phyloP scores from a whole-genome alignment of 2,797 vertebrate species.

The Limnodromus scolopaceus region DNA sequence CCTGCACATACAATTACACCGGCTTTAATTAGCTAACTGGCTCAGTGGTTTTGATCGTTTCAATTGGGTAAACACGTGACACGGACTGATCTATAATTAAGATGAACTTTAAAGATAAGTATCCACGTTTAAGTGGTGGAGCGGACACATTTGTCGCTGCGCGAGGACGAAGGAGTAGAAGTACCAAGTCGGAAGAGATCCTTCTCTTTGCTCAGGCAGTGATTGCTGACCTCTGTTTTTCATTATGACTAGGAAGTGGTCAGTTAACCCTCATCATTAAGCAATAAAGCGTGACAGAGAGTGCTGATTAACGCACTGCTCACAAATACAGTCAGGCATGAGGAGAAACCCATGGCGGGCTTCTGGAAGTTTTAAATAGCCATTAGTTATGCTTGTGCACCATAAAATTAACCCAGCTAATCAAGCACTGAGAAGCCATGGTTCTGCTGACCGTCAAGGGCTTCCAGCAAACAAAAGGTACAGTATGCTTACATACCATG shows the following conservation, averaged over 20 bases:
- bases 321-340: neutral
- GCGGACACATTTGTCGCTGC: neutral
- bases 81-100: conserved; percentile 11
- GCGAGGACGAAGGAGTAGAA: neutral
- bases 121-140: neutral
- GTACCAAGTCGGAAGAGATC: neutral
- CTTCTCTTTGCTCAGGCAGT: neutral
- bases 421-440: neutral
- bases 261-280: conserved; percentile 64
- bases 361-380: conserved; percentile 33
- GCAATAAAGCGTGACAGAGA: conserved; percentile 42
- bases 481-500: neutral
- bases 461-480: neutral
- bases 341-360: neutral
- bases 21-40: conserved; percentile 22
- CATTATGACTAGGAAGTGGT: conserved; percentile 58
- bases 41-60: conserved; percentile 41
- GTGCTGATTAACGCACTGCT: conserved; percentile 20
- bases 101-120: conserved; percentile 25
- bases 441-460: neutral
- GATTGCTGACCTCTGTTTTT: conserved; percentile 60
- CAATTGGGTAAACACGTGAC: conserved; percentile 5
- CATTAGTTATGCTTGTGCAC: conserved; percentile 36
- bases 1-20: neutral
- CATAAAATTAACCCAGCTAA: conserved; percentile 50